These are phyloP conservation scores for Taxidea taxus DNA, from an alignment of 2,113 vertebrate genomes.

Conservation along the genomic window DNA sequence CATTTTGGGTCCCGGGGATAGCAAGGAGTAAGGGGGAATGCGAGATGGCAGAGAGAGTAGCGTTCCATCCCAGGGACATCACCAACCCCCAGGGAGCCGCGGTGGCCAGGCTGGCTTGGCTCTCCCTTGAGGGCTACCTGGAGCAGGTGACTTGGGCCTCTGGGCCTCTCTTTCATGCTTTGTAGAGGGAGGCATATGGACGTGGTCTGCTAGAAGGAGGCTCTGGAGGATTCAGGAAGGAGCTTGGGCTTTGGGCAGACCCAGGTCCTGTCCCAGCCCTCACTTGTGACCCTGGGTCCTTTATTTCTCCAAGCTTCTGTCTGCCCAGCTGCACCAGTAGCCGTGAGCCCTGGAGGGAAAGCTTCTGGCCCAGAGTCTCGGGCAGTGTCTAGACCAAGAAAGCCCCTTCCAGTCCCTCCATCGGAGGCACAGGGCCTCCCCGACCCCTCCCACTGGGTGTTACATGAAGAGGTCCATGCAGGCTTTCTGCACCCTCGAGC, in stretches of 20 bases:
- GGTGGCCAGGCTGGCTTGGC: background rate
- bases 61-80: rapidly evolving
- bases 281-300: too few relatives aligned
- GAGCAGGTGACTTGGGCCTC: background rate
- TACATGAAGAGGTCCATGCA: rapidly evolving
- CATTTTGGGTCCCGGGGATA: background rate
- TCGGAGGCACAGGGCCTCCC: background rate
- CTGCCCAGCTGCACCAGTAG: rapidly evolving
- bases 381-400: too few relatives aligned
- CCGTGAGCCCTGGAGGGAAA: background rate
- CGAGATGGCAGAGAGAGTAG: background rate
- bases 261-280: background rate
- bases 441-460: background rate
- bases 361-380: too few relatives aligned
- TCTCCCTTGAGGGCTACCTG: background rate
- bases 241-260: background rate
- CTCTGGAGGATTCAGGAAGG: background rate
- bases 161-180: background rate
- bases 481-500: background rate
- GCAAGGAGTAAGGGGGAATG: background rate
- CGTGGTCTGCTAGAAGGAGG: background rate
- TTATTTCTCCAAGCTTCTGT: background rate
- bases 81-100: rapidly evolving
- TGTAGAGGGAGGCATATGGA: background rate
- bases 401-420: background rate